Percentiles rank a stretch among this genome's conserved stretches.
Evolutionary conservation across 2,888 invertebrate genomes (phyloP).

Genomic region (Clostera curtula): DNA sequence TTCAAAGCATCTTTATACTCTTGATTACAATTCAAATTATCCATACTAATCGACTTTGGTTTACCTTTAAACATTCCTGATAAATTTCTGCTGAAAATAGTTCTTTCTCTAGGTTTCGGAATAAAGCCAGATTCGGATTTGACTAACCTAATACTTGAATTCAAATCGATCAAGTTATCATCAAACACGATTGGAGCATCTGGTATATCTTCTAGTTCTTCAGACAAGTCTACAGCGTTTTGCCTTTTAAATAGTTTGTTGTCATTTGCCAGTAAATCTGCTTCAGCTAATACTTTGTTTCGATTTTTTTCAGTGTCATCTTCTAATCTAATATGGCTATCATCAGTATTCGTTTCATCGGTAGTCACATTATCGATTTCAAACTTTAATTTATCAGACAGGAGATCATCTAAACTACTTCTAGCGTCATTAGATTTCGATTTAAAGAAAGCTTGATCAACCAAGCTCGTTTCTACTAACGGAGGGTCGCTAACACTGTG

Average conservation of each 20-base stretch:
- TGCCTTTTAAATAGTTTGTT: slow-evolving; percentile 47
- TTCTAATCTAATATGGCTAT: slow-evolving; percentile 16
- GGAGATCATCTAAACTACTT: slow-evolving; percentile 9
- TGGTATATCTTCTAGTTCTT: slow-evolving; percentile 22
- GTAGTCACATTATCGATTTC: slow-evolving; percentile 50
- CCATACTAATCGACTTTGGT: slow-evolving; percentile 60
- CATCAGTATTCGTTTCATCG: slow-evolving; percentile 54
- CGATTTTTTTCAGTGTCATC: slow-evolving; percentile 18
- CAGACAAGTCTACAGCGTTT: slow-evolving; percentile 42
- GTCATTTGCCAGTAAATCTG: slow-evolving; percentile 31
- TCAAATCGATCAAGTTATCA: slow-evolving; percentile 25
- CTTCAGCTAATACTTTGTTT: slow-evolving; percentile 26
- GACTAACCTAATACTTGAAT: slow-evolving; percentile 21
- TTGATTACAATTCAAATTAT: slow-evolving; percentile 42
- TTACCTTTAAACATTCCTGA: slow-evolving; percentile 56
- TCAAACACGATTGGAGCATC: slow-evolving; percentile 16
- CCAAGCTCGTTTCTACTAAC: slow-evolving; percentile 36
- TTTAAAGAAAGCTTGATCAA: slow-evolving; percentile 57
- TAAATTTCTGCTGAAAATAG: slow-evolving; percentile 42
- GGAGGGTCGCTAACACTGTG: slow-evolving; percentile 53
- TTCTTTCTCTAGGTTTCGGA: slow-evolving; percentile 29
- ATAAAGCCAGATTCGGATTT: slow-evolving; percentile 38
- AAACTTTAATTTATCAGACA: slow-evolving; percentile 29
- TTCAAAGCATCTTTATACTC: slow-evolving; percentile 46
- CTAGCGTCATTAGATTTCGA: too few relatives aligned